Evolutionary conservation across 2,113 vertebrate species (phyloP).

Genomic region (Arvicanthis niloticus): DNA sequence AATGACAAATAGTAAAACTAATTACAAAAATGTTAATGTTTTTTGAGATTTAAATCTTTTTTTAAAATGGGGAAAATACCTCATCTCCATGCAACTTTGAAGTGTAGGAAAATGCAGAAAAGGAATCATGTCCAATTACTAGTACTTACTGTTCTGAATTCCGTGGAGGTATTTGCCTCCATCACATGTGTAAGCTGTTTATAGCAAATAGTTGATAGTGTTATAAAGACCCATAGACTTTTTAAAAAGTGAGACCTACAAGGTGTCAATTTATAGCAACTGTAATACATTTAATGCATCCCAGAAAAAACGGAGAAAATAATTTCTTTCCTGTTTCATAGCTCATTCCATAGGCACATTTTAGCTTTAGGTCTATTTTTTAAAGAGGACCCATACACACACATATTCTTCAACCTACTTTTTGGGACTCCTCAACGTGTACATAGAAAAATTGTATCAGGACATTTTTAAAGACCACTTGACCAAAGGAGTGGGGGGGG

Average conservation of each 20-base stretch:
- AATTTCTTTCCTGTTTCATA: conserved; percentile 7
- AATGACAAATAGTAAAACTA: not conserved
- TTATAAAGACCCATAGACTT: conserved; percentile 23
- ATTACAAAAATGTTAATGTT: conserved; percentile 21
- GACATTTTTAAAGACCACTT: conserved; percentile 1
- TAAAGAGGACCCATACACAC: not conserved
- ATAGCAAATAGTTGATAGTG: not conserved
- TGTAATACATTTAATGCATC: conserved; percentile 44
- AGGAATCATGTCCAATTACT: conserved; percentile 27
- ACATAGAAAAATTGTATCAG: conserved; percentile 28
- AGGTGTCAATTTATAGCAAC: conserved; percentile 32
- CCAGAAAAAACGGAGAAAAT: conserved; percentile 44
- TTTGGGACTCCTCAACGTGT: not conserved
- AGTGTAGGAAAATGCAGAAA: conserved; percentile 52
- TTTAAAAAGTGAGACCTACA: conserved; percentile 8
- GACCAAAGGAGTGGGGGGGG: not conserved
- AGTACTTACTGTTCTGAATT: conserved; percentile 43
- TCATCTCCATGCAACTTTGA: not conserved
- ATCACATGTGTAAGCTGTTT: not conserved
- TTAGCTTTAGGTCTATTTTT: conserved; percentile 55
- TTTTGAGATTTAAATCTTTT: conserved; percentile 40
- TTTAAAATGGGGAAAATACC: not conserved
- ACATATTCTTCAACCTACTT: not conserved
- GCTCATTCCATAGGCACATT: conserved; percentile 50
- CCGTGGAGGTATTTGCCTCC: conserved; percentile 19